Evolutionary conservation across 2,888 invertebrate genomes (phyloP).

Genomic region (Helleia helle): DNA sequence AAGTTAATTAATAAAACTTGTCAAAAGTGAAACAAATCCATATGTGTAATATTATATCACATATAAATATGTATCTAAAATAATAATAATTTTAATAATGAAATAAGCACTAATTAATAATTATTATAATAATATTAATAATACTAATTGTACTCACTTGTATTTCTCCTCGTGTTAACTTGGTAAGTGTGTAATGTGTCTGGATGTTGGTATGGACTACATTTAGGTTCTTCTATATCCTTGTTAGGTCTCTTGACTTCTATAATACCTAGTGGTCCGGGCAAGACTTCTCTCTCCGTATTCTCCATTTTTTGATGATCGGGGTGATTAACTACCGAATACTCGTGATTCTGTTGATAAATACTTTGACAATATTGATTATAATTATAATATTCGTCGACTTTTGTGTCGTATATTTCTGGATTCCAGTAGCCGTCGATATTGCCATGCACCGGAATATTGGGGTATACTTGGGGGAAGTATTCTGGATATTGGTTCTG

Average conservation of each 20-base stretch:
- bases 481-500: constrained; percentile 49
- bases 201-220: background rate
- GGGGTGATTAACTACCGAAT: constrained; percentile 26
- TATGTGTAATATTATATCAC: no score
- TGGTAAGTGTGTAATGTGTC: constrained; percentile 28
- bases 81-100: no score
- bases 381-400: constrained; percentile 54
- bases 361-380: constrained; percentile 52
- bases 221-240: background rate
- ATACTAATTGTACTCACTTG: constrained; percentile 37
- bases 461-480: constrained; percentile 44
- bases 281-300: constrained; percentile 23
- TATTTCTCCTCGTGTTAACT: constrained; percentile 35
- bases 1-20: no score
- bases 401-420: constrained; percentile 48
- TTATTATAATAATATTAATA: background rate
- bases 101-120: no score
- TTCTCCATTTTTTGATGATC: constrained; percentile 24
- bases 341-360: constrained; percentile 51
- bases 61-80: no score
- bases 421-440: constrained; percentile 51
- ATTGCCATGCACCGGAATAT: constrained; percentile 42
- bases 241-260: background rate
- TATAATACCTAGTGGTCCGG: background rate
- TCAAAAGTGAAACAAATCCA: no score